phyloP scores from a whole-genome alignment of 2,888 invertebrate species.

The Theretra japonica region DNA sequence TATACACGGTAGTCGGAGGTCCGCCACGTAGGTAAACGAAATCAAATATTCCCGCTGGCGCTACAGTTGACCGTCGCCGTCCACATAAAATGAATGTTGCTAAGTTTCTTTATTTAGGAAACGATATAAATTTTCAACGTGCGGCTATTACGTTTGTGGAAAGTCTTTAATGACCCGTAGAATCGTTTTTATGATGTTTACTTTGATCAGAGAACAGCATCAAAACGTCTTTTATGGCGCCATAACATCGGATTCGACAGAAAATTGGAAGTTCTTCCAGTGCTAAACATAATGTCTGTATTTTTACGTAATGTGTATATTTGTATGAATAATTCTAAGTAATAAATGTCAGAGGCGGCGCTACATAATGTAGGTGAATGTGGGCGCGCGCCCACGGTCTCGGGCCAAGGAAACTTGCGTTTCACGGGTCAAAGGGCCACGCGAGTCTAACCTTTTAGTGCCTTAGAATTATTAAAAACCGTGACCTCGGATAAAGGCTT shows the following conservation, averaged over 20 bases:
- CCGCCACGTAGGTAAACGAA: background rate
- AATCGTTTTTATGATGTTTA: constrained; percentile 80
- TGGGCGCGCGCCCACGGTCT: too few species aligned
- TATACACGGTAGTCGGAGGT: background rate
- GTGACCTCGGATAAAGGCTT: too few species aligned
- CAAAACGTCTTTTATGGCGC: constrained; percentile 70
- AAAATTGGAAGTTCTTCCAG: constrained; percentile 57
- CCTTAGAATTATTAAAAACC: too few species aligned
- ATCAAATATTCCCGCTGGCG: constrained; percentile 11
- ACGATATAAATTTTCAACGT: constrained; percentile 62
- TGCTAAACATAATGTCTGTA: constrained; percentile 13
- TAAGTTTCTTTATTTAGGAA: constrained; percentile 45
- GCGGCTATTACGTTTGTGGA: constrained; percentile 67
- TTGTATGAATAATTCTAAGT: constrained; percentile 1
- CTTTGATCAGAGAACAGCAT: constrained; percentile 73
- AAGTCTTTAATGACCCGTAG: constrained; percentile 73
- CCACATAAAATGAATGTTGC: constrained; percentile 39
- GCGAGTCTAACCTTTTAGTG: too few species aligned
- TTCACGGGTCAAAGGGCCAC: too few species aligned
- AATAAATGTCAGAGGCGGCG: background rate
- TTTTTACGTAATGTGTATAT: background rate
- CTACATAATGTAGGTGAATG: too few species aligned
- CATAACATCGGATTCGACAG: constrained; percentile 68
- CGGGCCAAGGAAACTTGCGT: too few species aligned
- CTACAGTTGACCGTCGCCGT: constrained; percentile 11